Evolutionary conservation across 64 coral and sea anemone genomes (phyloP).

Genomic region (Actinia equina): DNA sequence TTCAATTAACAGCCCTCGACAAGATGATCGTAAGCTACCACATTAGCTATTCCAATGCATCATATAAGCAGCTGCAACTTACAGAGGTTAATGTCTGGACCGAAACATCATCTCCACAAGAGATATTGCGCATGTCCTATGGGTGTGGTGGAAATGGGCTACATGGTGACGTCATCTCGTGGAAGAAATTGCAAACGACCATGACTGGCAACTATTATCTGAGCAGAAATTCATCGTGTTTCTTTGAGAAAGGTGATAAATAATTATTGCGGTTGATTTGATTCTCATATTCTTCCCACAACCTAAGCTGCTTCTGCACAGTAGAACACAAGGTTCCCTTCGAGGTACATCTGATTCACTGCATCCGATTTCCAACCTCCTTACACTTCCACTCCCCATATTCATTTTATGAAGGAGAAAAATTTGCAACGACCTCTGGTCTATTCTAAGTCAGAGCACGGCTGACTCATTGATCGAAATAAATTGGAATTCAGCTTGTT

Average conservation of each 20-base stretch:
- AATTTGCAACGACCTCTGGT: too few relatives aligned
- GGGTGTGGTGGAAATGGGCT: slow-evolving; percentile 28
- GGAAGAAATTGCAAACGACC: slow-evolving; percentile 1
- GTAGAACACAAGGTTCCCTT: too few relatives aligned
- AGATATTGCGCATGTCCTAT: slow-evolving; percentile 47
- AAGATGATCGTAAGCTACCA: background rate
- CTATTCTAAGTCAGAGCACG: too few relatives aligned
- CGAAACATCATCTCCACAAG: background rate
- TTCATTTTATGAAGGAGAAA: too few relatives aligned
- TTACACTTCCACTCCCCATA: too few relatives aligned
- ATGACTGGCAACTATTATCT: slow-evolving; percentile 8
- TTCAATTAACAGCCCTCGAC: background rate
- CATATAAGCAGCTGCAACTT: background rate
- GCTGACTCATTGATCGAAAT: too few relatives aligned
- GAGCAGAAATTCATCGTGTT: background rate
- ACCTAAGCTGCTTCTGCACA: too few relatives aligned
- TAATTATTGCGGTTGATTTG: too few relatives aligned
- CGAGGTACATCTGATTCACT: too few relatives aligned
- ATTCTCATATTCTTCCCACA: too few relatives aligned
- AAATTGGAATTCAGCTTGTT: too few relatives aligned
- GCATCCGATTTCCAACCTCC: too few relatives aligned
- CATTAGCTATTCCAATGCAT: background rate
- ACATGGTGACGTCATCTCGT: slow-evolving; percentile 18
- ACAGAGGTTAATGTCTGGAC: slow-evolving; percentile 19
- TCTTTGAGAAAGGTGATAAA: background rate